Evolutionary conservation across 2,113 vertebrate genomes (phyloP), one percentile per base, ranked within the genome.

Genomic region (Solea senegalensis): DNA sequence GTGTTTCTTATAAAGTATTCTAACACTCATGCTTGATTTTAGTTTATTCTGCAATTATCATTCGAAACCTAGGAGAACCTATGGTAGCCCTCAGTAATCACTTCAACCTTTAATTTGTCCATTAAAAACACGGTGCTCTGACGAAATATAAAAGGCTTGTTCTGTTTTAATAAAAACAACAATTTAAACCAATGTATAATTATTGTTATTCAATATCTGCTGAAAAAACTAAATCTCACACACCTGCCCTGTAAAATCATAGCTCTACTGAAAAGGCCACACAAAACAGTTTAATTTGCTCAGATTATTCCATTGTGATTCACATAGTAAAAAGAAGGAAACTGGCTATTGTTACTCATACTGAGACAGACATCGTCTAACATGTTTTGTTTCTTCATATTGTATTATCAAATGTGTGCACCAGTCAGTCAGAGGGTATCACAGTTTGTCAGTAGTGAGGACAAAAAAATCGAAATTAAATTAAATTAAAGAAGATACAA

Each of bases 361-460:
- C 27, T 16, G 58, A 61, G 71, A 21, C 70, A 65, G 39, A 6
- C 51, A 74, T 61, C 61, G 55, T 65, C 28, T 62, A 2, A 53
- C 62, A 67, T 9, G 3, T 27, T 14, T 3, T 28, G 54, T 41
- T 61, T n/a, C 12, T 27, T 43, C 11, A 34, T 16, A 58, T n/a
- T 43, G 15, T 1, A 43, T 1, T 1, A 4, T n/a, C 34, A 26
- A 5, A 27, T 64, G 57, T 64, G 3, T 28, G 21, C 59, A 69
- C 46, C 28, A 8, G 8, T 8, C 12, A 39, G 28, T 56, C 21
- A 14, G 5, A 21, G 7, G 53, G 10, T 62, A 27, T 50, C 28
- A 4, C 5, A 2, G 62, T 51, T 64, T 68, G 46, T 21, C 41
- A 54, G 34, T 27, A 11, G 54, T 58, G 27, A 49, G 4, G 8